Conservation (phyloP, 2,888 invertebrate genomes). For the Lasioglossum vierecki region DNA sequence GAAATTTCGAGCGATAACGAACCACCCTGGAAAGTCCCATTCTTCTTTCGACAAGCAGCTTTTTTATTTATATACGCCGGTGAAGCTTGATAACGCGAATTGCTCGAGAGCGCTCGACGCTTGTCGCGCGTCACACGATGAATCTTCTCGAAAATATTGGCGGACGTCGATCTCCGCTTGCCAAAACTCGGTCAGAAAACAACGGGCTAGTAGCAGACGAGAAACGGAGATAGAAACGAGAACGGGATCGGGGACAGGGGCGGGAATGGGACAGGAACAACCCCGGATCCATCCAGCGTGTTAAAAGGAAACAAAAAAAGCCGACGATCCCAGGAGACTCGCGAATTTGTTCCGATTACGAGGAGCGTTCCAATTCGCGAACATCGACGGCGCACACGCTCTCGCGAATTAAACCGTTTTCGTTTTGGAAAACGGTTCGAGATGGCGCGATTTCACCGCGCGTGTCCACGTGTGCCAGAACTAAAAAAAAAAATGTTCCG, state of each 20-base stretch:
- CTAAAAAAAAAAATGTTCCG: constrained; percentile 23
- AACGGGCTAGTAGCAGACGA: constrained; percentile 23
- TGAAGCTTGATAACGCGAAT: constrained; percentile 37
- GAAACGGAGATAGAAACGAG: neutral
- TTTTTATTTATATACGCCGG: constrained; percentile 41
- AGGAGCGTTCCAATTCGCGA: neutral
- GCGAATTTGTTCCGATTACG: constrained; percentile 19
- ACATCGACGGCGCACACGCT: neutral
- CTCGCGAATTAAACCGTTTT: neutral
- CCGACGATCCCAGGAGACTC: neutral
- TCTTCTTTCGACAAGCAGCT: constrained; percentile 46
- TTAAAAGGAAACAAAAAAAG: constrained; percentile 18
- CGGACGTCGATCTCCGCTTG: constrained; percentile 51
- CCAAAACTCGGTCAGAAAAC: constrained; percentile 47
- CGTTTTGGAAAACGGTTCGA: constrained; percentile 11
- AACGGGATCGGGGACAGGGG: too few relatives aligned
- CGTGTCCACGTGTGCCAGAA: neutral
- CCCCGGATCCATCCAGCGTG: constrained; percentile 30
- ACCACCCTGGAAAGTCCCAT: constrained; percentile 29
- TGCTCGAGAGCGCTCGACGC: constrained; percentile 23
- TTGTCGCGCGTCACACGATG: constrained; percentile 24
- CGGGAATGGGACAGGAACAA: neutral
- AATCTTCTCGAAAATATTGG: constrained; percentile 52
- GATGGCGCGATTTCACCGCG: constrained; percentile 18
- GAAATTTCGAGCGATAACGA: constrained; percentile 46